Evolutionary conservation across 2,888 invertebrate genomes (phyloP).

Genomic region (Plutella xylostella): DNA sequence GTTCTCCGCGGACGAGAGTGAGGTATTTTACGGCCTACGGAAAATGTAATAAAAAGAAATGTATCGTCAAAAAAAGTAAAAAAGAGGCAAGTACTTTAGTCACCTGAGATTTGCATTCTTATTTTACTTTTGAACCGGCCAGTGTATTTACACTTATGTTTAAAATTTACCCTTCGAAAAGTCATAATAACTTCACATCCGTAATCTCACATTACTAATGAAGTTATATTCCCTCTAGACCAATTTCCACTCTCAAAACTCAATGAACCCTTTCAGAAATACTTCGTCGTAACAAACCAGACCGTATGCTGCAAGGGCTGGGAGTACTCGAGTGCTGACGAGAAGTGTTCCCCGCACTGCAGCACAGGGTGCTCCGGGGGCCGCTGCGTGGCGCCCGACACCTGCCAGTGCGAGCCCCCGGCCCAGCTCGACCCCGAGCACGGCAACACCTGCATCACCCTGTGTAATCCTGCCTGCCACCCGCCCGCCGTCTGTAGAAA

Average conservation of each 20-base stretch:
- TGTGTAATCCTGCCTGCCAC: conserved; percentile 29
- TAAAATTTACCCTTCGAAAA: too few relatives aligned
- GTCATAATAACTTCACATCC: too few relatives aligned
- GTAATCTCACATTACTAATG: too few relatives aligned
- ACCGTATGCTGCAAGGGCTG: conserved; percentile 54
- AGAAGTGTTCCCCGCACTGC: conserved; percentile 58
- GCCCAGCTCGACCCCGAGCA: conserved; percentile 31
- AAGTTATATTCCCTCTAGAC: not conserved
- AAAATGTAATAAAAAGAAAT: conserved; percentile 38
- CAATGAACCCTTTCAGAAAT: conserved; percentile 37
- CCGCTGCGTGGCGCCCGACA: conserved; percentile 43
- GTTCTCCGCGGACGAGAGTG: conserved; percentile 22
- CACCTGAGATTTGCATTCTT: too few relatives aligned
- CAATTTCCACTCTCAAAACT: too few relatives aligned
- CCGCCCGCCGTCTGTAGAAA: conserved; percentile 36
- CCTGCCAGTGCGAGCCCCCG: conserved; percentile 42
- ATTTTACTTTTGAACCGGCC: too few relatives aligned
- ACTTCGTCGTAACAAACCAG: conserved; percentile 27
- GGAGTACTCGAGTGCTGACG: conserved; percentile 34
- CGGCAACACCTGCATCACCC: conserved; percentile 37
- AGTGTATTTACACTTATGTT: too few relatives aligned
- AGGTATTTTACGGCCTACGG: conserved; percentile 21
- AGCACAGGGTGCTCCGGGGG: conserved; percentile 58
- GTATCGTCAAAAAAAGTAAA: conserved; percentile 27
- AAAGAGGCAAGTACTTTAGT: conserved; percentile 27